Conservation (phyloP, 2,888 invertebrate species). For the Drosophila cracens region DNA sequence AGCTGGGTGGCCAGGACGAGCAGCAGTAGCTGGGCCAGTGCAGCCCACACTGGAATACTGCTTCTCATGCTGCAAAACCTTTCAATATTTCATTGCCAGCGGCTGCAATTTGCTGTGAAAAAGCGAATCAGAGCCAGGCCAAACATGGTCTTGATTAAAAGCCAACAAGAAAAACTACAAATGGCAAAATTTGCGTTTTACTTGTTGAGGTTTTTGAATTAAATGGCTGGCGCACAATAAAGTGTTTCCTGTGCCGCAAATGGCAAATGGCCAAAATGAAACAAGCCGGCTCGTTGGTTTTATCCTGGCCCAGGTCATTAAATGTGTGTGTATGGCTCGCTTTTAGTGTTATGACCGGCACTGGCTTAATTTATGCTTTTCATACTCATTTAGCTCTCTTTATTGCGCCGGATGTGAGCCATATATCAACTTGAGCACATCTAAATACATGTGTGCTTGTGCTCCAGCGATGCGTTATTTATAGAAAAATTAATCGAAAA, state of each 20-base stretch:
- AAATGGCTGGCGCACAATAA: constrained; percentile 29
- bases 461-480: constrained; percentile 16
- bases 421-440: constrained; percentile 9
- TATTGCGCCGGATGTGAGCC: constrained; percentile 39
- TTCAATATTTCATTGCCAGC: constrained; percentile 57
- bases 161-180: constrained; percentile 24
- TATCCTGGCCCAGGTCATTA: constrained; percentile 54
- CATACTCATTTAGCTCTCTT: constrained; percentile 33
- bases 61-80: constrained; percentile 72
- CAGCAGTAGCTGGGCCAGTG: constrained; percentile 57
- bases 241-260: constrained; percentile 16
- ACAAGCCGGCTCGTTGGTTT: constrained; percentile 8
- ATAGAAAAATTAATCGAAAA: constrained; percentile 10
- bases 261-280: constrained; percentile 8
- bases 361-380: constrained; percentile 63
- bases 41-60: constrained; percentile 72
- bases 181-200: constrained; percentile 25
- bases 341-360: constrained; percentile 60
- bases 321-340: constrained; percentile 44
- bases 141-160: constrained; percentile 61
- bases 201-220: constrained; percentile 20
- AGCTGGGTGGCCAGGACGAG: constrained; percentile 67
- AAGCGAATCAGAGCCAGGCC: constrained; percentile 9
- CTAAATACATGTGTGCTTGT: neutral
- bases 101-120: constrained; percentile 35